These are phyloP conservation scores for Rhagium mordax DNA, from an alignment of 2,888 invertebrate species.

Conservation along the genomic window DNA sequence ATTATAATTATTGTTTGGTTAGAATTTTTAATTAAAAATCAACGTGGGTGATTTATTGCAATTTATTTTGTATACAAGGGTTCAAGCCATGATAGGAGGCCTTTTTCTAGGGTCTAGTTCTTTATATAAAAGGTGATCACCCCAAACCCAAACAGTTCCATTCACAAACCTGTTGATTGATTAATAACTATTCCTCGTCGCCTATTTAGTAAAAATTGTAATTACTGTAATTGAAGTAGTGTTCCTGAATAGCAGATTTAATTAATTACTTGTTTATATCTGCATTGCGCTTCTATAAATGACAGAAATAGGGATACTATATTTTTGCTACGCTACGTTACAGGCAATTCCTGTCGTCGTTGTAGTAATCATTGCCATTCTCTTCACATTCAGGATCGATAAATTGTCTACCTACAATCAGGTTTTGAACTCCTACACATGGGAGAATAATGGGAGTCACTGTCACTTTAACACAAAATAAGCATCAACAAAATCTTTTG, in stretches of 20 bases:
- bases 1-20: too few relatives aligned
- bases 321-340: not conserved
- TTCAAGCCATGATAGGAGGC: too few relatives aligned
- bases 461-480: not conserved
- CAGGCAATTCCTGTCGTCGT: not conserved
- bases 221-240: not conserved
- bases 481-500: not conserved
- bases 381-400: not conserved
- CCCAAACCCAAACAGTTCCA: not conserved
- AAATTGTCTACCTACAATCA: not conserved
- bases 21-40: too few relatives aligned
- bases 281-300: not conserved
- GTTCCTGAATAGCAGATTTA: not conserved
- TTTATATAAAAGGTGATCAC: too few relatives aligned
- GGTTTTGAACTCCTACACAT: not conserved
- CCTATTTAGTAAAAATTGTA: not conserved
- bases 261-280: not conserved
- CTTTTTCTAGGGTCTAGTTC: too few relatives aligned
- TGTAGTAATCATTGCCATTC: not conserved
- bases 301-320: not conserved
- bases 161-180: not conserved
- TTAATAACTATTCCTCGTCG: not conserved
- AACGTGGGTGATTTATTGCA: too few relatives aligned
- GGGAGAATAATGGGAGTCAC: not conserved
- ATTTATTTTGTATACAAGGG: too few relatives aligned